Evolutionary conservation across 2,113 vertebrate species (phyloP), one percentile per base, ranked within the genome.

Genomic region (Channa maculata): DNA sequence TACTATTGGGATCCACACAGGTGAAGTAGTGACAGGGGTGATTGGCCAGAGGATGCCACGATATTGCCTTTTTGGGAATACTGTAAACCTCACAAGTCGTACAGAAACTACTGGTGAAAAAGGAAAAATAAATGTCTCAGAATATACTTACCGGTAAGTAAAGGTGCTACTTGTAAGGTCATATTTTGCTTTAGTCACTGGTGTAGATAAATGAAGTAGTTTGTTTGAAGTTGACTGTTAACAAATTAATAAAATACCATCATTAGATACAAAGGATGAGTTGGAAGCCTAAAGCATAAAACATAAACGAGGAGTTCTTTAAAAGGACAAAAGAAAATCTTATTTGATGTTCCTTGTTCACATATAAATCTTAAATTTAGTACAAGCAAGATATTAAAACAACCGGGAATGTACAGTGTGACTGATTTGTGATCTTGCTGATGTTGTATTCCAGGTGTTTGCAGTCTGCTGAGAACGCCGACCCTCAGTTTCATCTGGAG

Each of bases 1-100:
- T 83, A 99, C 97, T 1, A 98, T 99, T 75, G 98, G 98, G 46
- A 98, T 99, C 81, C 98, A 99, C 74, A 99, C 97, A 4, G 98
- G 98, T 71, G 98, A 99, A 81, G 98, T 99, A 37, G 98, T 99
- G 82, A 99, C 98, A 0, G 98, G 98, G 43, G 98, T 99, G 82
- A 99, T 99, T 62, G 98, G 98, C 24, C 98, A 99, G 87, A 94
- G 98, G 85, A 99, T 99, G 98, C 98, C 98, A 39, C 96, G 98
- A 43, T 99, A 98, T 66, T 99, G 98, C 84, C 96, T 99, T 55
- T 99, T 99, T 84, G 98, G 98, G 85, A 99, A 99, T 77, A 99
- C 98, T 0, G 98, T 99, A 85, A 99, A 99, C 91, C 95, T 99
- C 84, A 99, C 98, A 12, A 99, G 98, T 91, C 96, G 98, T 74